Conservation (phyloP, 30 jellyfish, hydroid and myxozoan species). For the Mastigias papua region DNA sequence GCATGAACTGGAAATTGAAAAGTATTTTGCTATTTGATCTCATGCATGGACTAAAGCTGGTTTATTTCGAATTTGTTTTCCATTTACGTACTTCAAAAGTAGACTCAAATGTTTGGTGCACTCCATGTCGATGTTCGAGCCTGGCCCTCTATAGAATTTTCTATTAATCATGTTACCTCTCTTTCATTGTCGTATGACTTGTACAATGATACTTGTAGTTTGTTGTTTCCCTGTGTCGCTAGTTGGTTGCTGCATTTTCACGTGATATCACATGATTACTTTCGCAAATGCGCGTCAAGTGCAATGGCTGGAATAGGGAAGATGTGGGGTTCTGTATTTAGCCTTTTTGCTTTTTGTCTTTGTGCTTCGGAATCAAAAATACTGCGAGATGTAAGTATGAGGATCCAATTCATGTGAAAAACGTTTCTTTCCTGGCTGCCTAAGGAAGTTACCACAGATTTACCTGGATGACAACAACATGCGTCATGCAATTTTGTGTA, state of each 20-base stretch:
- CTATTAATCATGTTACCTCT: too few relatives aligned
- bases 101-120: too few relatives aligned
- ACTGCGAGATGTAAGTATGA: constrained; percentile 44
- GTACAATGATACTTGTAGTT: too few relatives aligned
- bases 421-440: background rate
- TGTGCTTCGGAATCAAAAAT: constrained; percentile 2
- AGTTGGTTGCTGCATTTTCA: background rate
- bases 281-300: background rate
- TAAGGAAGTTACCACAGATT: background rate
- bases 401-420: background rate
- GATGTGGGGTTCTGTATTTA: background rate
- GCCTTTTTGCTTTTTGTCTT: background rate
- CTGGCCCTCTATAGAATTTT: too few relatives aligned
- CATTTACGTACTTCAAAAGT: too few relatives aligned
- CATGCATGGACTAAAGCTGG: too few relatives aligned
- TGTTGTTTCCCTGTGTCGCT: background rate
- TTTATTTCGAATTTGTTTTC: too few relatives aligned
- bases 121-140: too few relatives aligned
- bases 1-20: too few relatives aligned
- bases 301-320: background rate
- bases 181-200: too few relatives aligned
- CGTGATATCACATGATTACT: constrained; percentile 1
- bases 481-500: background rate
- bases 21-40: too few relatives aligned
- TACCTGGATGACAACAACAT: background rate